Evolutionary conservation across 2,797 vertebrate species (phyloP).

Genomic region (Merluccius polli): DNA sequence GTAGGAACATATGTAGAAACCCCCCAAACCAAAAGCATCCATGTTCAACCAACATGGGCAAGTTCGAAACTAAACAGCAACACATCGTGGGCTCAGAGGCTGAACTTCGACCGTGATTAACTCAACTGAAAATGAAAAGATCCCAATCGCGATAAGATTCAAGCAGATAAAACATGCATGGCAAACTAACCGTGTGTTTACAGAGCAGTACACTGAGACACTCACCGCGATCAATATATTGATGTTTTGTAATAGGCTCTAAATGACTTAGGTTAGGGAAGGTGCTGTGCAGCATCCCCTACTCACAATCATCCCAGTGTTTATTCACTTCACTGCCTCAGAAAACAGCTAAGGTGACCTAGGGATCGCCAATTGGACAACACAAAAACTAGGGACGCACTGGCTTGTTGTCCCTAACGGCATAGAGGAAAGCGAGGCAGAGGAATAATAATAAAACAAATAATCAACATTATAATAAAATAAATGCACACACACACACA

Average conservation of each 20-base stretch:
- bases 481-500: not conserved
- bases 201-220: constrained; percentile 69
- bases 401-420: not conserved
- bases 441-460: not conserved
- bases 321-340: constrained; percentile 37
- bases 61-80: constrained; percentile 10
- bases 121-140: constrained; percentile 53
- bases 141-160: constrained; percentile 63
- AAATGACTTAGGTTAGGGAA: constrained; percentile 67
- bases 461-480: not conserved
- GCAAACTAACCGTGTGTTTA: constrained; percentile 59
- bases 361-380: not conserved
- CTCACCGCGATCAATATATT: constrained; percentile 69
- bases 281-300: constrained; percentile 48
- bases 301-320: constrained; percentile 25
- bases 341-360: constrained; percentile 6
- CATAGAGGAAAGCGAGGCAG: not conserved
- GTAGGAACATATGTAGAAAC: not conserved
- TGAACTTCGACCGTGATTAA: constrained; percentile 24
- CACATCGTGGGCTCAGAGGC: constrained; percentile 35
- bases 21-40: not conserved
- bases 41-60: constrained; percentile 7
- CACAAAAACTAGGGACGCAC: not conserved
- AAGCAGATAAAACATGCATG: constrained; percentile 66
- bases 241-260: constrained; percentile 72